phyloP scores from a whole-genome alignment of 2,113 vertebrate species.

The Egretta garzetta region DNA sequence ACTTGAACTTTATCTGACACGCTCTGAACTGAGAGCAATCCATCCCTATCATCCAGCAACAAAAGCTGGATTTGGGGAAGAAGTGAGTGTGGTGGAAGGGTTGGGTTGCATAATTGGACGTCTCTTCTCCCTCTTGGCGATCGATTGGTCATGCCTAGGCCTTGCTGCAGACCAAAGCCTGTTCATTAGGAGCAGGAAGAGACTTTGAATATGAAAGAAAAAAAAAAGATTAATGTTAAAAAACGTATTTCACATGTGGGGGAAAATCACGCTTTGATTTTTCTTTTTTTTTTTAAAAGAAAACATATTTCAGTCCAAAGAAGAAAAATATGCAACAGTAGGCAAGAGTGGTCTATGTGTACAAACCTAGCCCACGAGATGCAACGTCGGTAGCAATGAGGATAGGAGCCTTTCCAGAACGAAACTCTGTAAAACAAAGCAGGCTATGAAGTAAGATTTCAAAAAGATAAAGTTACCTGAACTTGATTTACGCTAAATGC shows the following conservation, averaged over 20 bases:
- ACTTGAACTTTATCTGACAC: conserved; percentile 52
- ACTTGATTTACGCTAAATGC: background rate
- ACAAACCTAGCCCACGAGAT: conserved; percentile 99
- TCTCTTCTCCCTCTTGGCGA: conserved; percentile 79
- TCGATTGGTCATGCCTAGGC: conserved; percentile 82
- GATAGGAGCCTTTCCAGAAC: conserved; percentile 96
- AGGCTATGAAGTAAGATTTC: conserved; percentile 34
- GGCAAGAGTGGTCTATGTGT: conserved; percentile 75
- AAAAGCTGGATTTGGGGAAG: conserved; percentile 75
- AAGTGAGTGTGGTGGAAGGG: conserved; percentile 75
- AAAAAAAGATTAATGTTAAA: conserved; percentile 73
- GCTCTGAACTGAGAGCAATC: conserved; percentile 63
- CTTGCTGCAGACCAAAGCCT: conserved; percentile 84
- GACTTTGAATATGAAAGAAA: conserved; percentile 80
- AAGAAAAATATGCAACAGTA: conserved; percentile 73
- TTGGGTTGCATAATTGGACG: conserved; percentile 69
- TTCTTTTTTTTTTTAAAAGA: background rate
- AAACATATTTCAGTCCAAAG: conserved; percentile 70
- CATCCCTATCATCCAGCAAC: conserved; percentile 74
- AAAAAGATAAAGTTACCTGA: background rate
- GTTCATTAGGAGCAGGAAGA: conserved; percentile 82
- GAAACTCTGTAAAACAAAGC: conserved; percentile 87
- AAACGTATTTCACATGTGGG: conserved; percentile 71
- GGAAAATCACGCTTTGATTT: conserved; percentile 71
- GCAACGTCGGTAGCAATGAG: conserved; percentile 98